Percentiles rank a stretch among this genome's conserved stretches.
These are phyloP conservation scores for Choristoneura rosaceana DNA, from an alignment of 2,888 invertebrate genomes.

Conservation along the genomic window DNA sequence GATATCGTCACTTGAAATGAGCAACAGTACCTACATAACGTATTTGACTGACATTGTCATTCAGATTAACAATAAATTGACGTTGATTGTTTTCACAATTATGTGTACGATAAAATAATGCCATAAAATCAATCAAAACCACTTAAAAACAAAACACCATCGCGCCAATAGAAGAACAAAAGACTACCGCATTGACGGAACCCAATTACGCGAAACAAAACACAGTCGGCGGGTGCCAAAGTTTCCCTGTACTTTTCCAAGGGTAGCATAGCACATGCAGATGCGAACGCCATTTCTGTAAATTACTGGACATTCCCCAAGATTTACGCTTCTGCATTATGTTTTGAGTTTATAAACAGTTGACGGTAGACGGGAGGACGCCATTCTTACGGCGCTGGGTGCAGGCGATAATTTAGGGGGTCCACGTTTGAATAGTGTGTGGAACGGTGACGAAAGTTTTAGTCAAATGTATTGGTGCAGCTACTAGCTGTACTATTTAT, in stretches of 20 bases:
- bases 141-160: conserved; percentile 4
- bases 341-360: conserved; percentile 88
- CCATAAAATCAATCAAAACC: neutral
- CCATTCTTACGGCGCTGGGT: conserved; percentile 61
- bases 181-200: neutral
- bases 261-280: conserved; percentile 60
- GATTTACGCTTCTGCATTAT: conserved; percentile 88
- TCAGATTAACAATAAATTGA: too few relatives aligned
- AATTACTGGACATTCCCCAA: conserved; percentile 82
- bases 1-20: too few relatives aligned
- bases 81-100: too few relatives aligned
- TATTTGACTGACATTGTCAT: too few relatives aligned
- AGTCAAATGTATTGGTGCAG: too few relatives aligned
- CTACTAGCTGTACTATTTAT: too few relatives aligned
- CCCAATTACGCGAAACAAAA: conserved; percentile 20
- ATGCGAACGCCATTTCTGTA: conserved; percentile 78
- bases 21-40: too few relatives aligned
- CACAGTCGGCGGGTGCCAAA: conserved; percentile 4
- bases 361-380: conserved; percentile 72
- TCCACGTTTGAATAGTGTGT: neutral
- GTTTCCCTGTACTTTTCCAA: conserved; percentile 9
- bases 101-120: neutral
- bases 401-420: conserved; percentile 31
- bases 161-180: neutral
- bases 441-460: neutral